Base-by-base conservation (phyloP, 2,113 vertebrate species). In the Leptodactylus fuscus region DNA sequence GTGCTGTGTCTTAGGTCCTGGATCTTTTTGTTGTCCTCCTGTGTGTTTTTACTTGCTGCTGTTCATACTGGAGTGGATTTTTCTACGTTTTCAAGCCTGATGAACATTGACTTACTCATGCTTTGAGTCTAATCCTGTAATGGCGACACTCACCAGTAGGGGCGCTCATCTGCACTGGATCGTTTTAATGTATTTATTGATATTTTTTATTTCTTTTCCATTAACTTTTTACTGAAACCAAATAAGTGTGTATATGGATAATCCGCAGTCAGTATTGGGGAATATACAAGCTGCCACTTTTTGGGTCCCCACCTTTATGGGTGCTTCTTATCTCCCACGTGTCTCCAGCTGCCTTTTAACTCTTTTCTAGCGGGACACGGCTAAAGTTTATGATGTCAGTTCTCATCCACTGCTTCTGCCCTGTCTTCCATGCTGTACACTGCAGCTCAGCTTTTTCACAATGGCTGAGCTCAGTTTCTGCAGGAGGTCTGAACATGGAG, bases 151-250 rank as follows among this genome's bases (percentile, higher is more conserved):
- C 22, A 4, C 36, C 69, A 41, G 36, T 13, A 10, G 32, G 34
- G 69, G 36, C 34, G 69, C 34, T 46, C 70, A 46, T 41, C 9
- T 44, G 70, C 70, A 24, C 70, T 73, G 70, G 70, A 73, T 10
- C 13, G 5, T 36, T 69, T 34, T 34, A 13, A 38, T 38, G 32
- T 69, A 67, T 67, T 67, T 32, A 34, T 67, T 18, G 27, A 29
- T 12, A 5, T 12, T 3, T 16, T 16, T 29, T 32, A 29, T 29
- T 12, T 62, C 6, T 67, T 67, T 53, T n/a, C n/a, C n/a, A n/a
- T n/a, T 20, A 18, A 20, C 9, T 20, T 53, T 53, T 53, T 53
- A 53, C 18, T 20, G 16, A 49, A n/a, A 49, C 48, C 48, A 49
- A 49, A 49, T 44, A 5, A 5, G 41, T 44, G 41, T 44, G 41